Evolutionary conservation across 1,140 invertebrate species (phyloP).

Genomic region (Aethina tumida): DNA sequence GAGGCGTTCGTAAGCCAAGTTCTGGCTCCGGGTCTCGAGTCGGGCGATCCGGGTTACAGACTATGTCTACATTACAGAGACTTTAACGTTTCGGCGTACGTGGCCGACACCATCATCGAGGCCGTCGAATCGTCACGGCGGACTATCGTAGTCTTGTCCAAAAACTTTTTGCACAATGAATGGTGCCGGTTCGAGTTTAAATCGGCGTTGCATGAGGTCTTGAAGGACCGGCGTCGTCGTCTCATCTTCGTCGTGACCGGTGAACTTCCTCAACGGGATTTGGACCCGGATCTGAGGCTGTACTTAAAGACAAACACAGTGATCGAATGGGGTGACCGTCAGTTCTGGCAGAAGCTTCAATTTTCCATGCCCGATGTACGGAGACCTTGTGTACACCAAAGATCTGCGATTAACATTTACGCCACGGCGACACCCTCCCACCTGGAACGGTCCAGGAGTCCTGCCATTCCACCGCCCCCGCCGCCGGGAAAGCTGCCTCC

Average conservation of each 20-base stretch:
- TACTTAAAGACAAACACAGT: constrained; percentile 84
- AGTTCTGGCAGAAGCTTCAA: constrained; percentile 90
- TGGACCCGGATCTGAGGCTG: constrained; percentile 80
- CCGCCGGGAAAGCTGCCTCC: constrained; percentile 40
- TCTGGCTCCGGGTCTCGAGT: constrained; percentile 71
- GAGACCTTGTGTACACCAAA: constrained; percentile 46
- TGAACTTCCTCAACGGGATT: constrained; percentile 70
- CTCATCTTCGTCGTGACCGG: constrained; percentile 80
- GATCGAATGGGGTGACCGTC: constrained; percentile 84
- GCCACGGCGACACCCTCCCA: constrained; percentile 35
- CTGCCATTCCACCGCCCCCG: constrained; percentile 50
- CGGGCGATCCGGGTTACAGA: constrained; percentile 60
- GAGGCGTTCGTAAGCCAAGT: constrained; percentile 80
- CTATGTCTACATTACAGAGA: constrained; percentile 81
- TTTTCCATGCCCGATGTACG: constrained; percentile 78
- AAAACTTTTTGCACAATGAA: constrained; percentile 88
- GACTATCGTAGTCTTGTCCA: constrained; percentile 82
- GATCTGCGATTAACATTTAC: constrained; percentile 55
- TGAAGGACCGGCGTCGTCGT: constrained; percentile 69
- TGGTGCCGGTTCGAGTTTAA: constrained; percentile 92
- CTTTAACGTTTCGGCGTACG: constrained; percentile 71
- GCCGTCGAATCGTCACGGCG: constrained; percentile 82
- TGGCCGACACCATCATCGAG: constrained; percentile 81
- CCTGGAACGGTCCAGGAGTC: constrained; percentile 47
- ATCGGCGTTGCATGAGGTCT: constrained; percentile 80